Percentiles rank a stretch among this genome's conserved stretches.
phyloP scores from a whole-genome alignment of 2,113 vertebrate genomes.

The Podarcis cretensis region DNA sequence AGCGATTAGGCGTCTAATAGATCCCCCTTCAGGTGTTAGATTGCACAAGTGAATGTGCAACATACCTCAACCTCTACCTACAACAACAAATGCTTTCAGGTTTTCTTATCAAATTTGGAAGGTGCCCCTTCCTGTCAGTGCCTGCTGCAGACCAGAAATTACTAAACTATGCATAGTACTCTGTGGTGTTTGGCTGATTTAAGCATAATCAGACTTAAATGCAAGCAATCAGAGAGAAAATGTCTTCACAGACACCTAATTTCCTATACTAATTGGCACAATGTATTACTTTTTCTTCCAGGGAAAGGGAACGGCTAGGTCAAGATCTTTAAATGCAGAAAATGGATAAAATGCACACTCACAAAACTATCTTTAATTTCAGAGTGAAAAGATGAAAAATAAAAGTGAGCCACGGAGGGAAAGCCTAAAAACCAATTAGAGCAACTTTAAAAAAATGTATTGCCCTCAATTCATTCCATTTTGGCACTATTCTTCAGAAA shows the following conservation, averaged over 20 bases:
- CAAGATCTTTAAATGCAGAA: conserved; percentile 76
- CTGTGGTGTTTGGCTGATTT: conserved; percentile 70
- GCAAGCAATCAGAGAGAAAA: conserved; percentile 76
- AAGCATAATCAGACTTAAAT: conserved; percentile 74
- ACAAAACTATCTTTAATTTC: conserved; percentile 62
- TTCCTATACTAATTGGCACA: conserved; percentile 71
- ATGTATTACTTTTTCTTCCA: conserved; percentile 61
- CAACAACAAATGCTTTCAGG: background rate
- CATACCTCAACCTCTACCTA: background rate
- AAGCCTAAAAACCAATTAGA: conserved; percentile 29
- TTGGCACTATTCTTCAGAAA: conserved; percentile 18
- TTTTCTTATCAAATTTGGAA: conserved; percentile 33
- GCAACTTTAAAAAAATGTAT: background rate
- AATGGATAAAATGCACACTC: conserved; percentile 63
- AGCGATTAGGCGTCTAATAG: too few species aligned
- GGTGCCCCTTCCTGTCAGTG: conserved; percentile 43
- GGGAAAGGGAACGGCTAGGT: conserved; percentile 71
- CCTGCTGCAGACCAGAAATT: conserved; percentile 51
- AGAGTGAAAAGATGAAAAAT: conserved; percentile 43
- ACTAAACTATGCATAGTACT: conserved; percentile 31
- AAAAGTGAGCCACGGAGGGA: background rate
- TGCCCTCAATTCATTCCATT: conserved; percentile 18
- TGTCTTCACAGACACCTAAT: conserved; percentile 61
- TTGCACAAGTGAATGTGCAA: background rate
- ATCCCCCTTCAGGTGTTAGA: background rate